Percentiles rank a stretch among this genome's conserved stretches.
phyloP scores from a whole-genome alignment of 2,888 invertebrate species.

The Ormyrus rosae region DNA sequence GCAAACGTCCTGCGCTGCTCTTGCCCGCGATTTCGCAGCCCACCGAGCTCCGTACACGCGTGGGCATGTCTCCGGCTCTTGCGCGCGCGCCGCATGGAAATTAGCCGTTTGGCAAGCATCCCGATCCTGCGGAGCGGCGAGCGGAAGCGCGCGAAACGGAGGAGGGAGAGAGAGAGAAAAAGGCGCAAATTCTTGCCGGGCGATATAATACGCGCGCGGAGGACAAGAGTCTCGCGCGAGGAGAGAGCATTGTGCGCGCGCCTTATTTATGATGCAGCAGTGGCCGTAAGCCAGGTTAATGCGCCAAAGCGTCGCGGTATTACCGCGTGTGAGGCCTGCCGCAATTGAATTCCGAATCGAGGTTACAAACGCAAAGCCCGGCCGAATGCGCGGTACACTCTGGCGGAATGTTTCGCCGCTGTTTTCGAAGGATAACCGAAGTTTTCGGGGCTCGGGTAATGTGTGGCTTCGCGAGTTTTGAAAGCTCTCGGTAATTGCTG shows the following conservation, averaged over 20 bases:
- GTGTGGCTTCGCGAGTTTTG: too few species aligned
- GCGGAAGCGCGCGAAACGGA: conserved; percentile 54
- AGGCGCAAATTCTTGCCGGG: neutral
- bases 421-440: too few species aligned
- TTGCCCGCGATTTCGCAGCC: neutral
- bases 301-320: conserved; percentile 62
- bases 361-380: conserved; percentile 7
- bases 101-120: conserved; percentile 63
- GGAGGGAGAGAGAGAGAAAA: neutral
- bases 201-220: neutral
- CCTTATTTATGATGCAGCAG: conserved; percentile 66
- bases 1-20: neutral
- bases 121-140: conserved; percentile 57
- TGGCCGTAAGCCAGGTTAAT: conserved; percentile 69
- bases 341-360: conserved; percentile 54
- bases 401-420: too few species aligned
- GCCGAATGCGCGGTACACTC: too few species aligned
- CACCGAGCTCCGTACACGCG: neutral
- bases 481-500: too few species aligned
- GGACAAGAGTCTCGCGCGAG: conserved; percentile 29
- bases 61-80: neutral
- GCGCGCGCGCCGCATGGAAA: conserved; percentile 59
- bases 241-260: conserved; percentile 61
- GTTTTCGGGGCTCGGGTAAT: too few species aligned
- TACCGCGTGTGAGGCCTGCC: conserved; percentile 34